A percentile compares a stretch with the other conserved stretches of the same genome.
Evolutionary conservation across 2,888 invertebrate species (phyloP).

Genomic region (Cantharis rustica): DNA sequence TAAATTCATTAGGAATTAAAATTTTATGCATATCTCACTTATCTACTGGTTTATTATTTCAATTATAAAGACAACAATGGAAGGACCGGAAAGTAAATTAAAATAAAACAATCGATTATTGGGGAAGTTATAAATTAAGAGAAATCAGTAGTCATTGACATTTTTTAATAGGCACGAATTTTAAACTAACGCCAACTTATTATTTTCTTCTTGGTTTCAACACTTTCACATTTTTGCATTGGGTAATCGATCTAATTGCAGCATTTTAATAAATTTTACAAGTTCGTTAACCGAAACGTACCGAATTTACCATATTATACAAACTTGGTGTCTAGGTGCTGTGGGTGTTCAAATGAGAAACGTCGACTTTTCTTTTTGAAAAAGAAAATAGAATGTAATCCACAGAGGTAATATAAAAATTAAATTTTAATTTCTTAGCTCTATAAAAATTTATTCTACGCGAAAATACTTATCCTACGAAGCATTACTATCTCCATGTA

Average conservation of each 20-base stretch:
- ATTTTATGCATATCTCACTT: slow-evolving; percentile 9
- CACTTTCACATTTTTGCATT: neutral
- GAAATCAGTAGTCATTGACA: neutral
- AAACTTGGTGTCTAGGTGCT: neutral
- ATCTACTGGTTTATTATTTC: slow-evolving; percentile 8
- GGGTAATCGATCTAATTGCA: neutral
- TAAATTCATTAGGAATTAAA: slow-evolving; percentile 5
- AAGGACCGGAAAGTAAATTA: slow-evolving; percentile 16
- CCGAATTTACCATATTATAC: neutral
- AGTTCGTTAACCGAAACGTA: neutral
- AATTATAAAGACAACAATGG: slow-evolving; percentile 7
- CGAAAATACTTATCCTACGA: too few species aligned
- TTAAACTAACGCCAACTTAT: neutral
- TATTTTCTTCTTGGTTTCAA: neutral
- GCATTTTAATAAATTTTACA: neutral
- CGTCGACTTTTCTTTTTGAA: neutral
- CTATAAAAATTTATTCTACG: too few species aligned
- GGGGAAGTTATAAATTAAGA: slow-evolving; percentile 5
- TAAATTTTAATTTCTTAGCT: too few species aligned
- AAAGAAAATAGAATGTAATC: too few species aligned
- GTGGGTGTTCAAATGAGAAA: neutral
- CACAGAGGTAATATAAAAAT: too few species aligned
- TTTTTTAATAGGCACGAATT: neutral
- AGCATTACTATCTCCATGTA: too few species aligned
- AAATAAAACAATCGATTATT: slow-evolving; percentile 14